Evolutionary conservation across 2,113 vertebrate genomes (phyloP), one percentile per base, ranked within the genome.

Genomic region (Egretta garzetta): DNA sequence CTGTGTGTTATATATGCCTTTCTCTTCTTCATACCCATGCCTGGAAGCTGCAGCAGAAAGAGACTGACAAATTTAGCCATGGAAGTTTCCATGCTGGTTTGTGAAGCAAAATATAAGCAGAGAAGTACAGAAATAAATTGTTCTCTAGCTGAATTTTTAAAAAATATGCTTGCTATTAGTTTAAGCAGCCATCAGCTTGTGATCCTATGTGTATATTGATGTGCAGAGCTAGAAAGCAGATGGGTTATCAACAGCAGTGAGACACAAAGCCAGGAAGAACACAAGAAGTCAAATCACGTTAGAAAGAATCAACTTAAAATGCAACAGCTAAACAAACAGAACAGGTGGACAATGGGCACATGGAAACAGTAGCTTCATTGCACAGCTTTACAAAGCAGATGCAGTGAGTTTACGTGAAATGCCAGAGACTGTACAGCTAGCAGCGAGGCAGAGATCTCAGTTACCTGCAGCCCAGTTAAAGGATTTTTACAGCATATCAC

Each of bases 331-430:
- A 94, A 89, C 63, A 58, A 79, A 82, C 3, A 6, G 39, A 85
- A 37, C 23, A 52, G 23, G 21, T 33, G 45, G 55, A 41, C 53
- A n/a, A 6, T 0, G 0, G 33, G 28, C 10, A 18, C 52, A 52
- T 28, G 28, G 64, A 60, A 91, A 72, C 26, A 30, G 55, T 4
- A 91, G 52, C 62, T 77, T 59, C 2, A 0, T 43, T 47, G 26
- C 33, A 52, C 30, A 67, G 47, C 43, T 80, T 86, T 53, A 50
- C 10, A 59, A 55, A 70, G 41, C 15, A 75, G 72, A 62, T 2
- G 2, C 41, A 75, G 39, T 12, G 14, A 67, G 37, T 28, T 77
- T 68, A 55, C 0, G 2, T 16, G 28, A 20, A 5, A 4, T 11
- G 22, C 8, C 68, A 86, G 72, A 76, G 59, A 24, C 64, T 50